Base-by-base conservation (phyloP, 64 coral and sea anemone species). In the Hydrozoanthus tunicans region DNA sequence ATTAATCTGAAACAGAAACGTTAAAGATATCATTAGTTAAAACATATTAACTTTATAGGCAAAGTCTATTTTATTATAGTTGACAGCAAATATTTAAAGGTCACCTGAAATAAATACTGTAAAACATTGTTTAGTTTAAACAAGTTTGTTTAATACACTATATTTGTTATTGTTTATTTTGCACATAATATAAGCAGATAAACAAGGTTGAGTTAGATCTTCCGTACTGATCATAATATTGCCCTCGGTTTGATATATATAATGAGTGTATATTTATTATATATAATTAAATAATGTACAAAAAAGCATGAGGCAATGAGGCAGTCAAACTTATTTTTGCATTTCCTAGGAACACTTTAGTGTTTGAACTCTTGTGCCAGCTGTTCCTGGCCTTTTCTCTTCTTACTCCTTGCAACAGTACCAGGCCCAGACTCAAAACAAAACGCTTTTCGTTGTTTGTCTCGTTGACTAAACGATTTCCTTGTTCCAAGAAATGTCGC, bases 1-100 rank as follows among this genome's bases (percentile, higher is more conserved):
- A 61, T 91, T 91, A 56, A 91, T 91, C 77, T 91, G 89, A 4
- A 66, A 79, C 24, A 70, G 70, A 58, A 58, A 62, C 59, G 25
- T 51, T 79, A 25, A 27, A 54, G 8, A 73, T 81, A 58, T 54
- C 58, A 80, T 58, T 58, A 27, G 59, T 80, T 80, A 60, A 80
- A 26, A 43, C 32, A 43, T 59, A 59, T 17, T 20, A 59, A 25
- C 9, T 54, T 80, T 61, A 26, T 15, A 8, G 10, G 61, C 61
- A 63, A 7, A 59, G 59, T 81, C 32, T 63, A 53, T 68, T 69
- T 84, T 66, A 69, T 64, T 84, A 68, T 63, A 10, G 66, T 64
- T 64, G 69, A 67, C 63, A 69, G 63, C 32, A 43, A 43, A 43
- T 43, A 43, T 20, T 0, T 11, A 9, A 0, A 15, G 20, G 12